Evolutionary conservation across 2,888 invertebrate species (phyloP).

Genomic region (Dasypogon diadema): DNA sequence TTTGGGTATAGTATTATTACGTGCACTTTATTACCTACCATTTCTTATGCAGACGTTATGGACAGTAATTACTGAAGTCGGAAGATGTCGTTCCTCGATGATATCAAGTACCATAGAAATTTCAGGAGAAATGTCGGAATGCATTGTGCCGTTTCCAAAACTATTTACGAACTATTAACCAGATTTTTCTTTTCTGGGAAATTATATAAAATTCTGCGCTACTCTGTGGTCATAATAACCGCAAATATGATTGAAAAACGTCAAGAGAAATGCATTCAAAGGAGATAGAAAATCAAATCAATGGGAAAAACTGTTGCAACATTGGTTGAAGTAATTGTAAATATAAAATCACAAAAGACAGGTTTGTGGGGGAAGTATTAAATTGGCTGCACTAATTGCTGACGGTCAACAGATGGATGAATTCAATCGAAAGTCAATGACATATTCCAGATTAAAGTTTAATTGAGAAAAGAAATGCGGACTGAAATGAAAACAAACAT

Average conservation of each 20-base stretch:
- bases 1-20: background rate
- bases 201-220: conserved; percentile 13
- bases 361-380: background rate
- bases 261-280: conserved; percentile 17
- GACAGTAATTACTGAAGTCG: conserved; percentile 5
- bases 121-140: background rate
- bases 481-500: background rate
- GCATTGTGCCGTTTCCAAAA: background rate
- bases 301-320: background rate
- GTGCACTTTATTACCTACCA: conserved; percentile 5
- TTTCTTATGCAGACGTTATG: background rate
- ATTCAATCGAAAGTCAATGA: conserved; percentile 6
- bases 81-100: background rate
- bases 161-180: conserved; percentile 10
- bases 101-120: conserved; percentile 7
- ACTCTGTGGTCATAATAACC: conserved; percentile 4
- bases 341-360: too few relatives aligned
- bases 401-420: background rate
- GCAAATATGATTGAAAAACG: conserved; percentile 7
- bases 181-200: background rate
- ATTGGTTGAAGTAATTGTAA: too few relatives aligned
- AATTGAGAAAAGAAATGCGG: background rate
- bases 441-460: background rate
- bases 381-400: conserved; percentile 6
- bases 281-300: background rate